These are phyloP conservation scores for Cuculus canorus DNA, from an alignment of 2,797 vertebrate species.

Conservation along the genomic window DNA sequence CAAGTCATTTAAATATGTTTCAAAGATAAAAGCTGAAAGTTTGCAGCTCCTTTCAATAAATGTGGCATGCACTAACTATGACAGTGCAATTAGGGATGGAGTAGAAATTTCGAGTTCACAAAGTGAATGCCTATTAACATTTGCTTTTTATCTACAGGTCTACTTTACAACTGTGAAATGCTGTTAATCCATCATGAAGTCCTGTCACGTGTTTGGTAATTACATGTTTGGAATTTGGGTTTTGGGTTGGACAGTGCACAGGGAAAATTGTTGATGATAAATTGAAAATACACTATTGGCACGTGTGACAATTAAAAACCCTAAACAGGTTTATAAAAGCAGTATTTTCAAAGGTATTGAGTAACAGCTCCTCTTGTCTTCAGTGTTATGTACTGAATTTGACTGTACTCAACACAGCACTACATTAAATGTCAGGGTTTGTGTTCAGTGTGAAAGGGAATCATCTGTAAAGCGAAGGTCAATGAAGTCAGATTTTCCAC, in stretches of 20 bases:
- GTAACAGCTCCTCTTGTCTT: neutral
- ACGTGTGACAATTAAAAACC: neutral
- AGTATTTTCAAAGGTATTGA: neutral
- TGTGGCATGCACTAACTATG: neutral
- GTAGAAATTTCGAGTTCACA: slow-evolving; percentile 51
- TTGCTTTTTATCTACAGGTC: slow-evolving; percentile 41
- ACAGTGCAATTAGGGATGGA: slow-evolving; percentile 3
- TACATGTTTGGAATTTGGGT: neutral
- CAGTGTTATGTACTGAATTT: neutral
- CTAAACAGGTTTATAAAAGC: neutral
- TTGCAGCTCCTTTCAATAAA: slow-evolving; percentile 4
- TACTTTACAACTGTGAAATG: slow-evolving; percentile 39
- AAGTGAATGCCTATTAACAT: slow-evolving; percentile 33
- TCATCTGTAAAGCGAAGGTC: slow-evolving; percentile 16
- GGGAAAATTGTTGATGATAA: neutral
- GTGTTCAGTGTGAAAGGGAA: slow-evolving; percentile 2
- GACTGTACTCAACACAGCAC: neutral
- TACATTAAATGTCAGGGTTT: neutral
- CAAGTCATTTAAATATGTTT: neutral
- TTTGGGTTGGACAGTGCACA: neutral
- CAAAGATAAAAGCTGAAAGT: neutral
- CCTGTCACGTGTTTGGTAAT: slow-evolving; percentile 6
- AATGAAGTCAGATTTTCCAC: slow-evolving; percentile 40
- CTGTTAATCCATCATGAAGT: slow-evolving; percentile 55
- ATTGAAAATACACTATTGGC: neutral